Base-by-base conservation (phyloP, 2,797 vertebrate species). In the Remorina albescens region DNA sequence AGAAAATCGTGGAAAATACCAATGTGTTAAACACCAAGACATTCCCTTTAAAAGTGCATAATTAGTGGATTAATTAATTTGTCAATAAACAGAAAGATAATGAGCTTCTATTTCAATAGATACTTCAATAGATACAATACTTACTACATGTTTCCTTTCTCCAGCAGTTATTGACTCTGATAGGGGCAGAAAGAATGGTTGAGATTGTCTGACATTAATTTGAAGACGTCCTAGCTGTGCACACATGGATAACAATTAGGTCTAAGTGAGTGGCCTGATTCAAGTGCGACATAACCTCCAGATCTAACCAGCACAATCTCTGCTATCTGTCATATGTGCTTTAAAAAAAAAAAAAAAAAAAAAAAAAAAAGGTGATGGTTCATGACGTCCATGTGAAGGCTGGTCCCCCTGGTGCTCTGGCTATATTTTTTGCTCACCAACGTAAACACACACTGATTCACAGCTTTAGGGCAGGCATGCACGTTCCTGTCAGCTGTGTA, bases 401-500 rank as follows among this genome's bases (percentile, higher is more conserved):
- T 65, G 37, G 13, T 73, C 32, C 59, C n/a, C 34, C 36, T 58
- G 36, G 10, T 1, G 0, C 58, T 47, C 34, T 46, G 16, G 26
- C 62, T 32, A 28, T 55, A 39, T 60, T 60, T 74, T 59, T 57
- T 34, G 64, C 67, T 76, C 73, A 74, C 53, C 32, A 1, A 34
- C 30, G 8, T 32, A 56, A 18, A 44, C 18, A 44, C 18, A 44
- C 56, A 70, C 49, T 74, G 67, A 71, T 44, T 41, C 54, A 68
- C 50, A 41, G 23, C 63, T 60, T 53, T 2, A 64, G 68, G 68
- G 15, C 66, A 69, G 70, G 67, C 86, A 39, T 74, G 67, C 56
- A 59, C 59, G 51, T 80, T 66, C 78, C 72, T 69, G 82, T 87
- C 82, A 74, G 64, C 71, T 71, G 32, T 37, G 32, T 58, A 21